These are phyloP conservation scores for Stenopsyche tienmushanensis DNA, from an alignment of 1,140 invertebrate genomes.

Conservation along the genomic window DNA sequence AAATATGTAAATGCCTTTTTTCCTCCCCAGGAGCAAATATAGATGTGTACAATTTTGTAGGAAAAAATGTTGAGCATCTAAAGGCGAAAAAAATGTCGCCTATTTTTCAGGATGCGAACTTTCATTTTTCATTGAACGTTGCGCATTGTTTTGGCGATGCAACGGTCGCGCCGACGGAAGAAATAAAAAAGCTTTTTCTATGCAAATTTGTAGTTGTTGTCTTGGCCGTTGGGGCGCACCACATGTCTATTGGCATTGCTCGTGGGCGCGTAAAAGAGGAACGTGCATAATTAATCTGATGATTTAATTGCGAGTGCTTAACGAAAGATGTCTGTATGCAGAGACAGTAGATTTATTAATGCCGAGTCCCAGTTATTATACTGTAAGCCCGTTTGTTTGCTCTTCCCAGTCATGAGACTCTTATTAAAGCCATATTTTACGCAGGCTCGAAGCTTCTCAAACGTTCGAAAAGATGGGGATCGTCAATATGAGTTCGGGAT, in stretches of 20 bases:
- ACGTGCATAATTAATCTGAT: neutral
- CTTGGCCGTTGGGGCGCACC: no score
- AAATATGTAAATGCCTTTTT: constrained; percentile 28
- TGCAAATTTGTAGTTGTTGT: neutral
- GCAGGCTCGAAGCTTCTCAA: neutral
- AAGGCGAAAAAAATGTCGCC: neutral
- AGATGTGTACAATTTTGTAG: neutral
- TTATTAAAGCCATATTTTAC: neutral
- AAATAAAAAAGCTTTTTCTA: no score
- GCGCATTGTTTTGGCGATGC: neutral
- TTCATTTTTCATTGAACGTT: neutral
- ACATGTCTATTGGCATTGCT: neutral
- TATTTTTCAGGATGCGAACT: neutral
- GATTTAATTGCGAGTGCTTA: neutral
- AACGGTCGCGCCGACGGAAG: no score
- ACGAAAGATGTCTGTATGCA: neutral
- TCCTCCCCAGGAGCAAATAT: constrained; percentile 2
- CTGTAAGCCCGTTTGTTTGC: neutral
- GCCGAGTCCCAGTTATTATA: neutral
- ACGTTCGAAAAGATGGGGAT: neutral
- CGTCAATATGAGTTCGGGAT: no score
- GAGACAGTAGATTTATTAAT: neutral
- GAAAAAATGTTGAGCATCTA: neutral
- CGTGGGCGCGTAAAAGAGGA: neutral
- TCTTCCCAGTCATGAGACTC: neutral